phyloP scores from a whole-genome alignment of 2,888 invertebrate species.

The Stenichneumon culpator region DNA sequence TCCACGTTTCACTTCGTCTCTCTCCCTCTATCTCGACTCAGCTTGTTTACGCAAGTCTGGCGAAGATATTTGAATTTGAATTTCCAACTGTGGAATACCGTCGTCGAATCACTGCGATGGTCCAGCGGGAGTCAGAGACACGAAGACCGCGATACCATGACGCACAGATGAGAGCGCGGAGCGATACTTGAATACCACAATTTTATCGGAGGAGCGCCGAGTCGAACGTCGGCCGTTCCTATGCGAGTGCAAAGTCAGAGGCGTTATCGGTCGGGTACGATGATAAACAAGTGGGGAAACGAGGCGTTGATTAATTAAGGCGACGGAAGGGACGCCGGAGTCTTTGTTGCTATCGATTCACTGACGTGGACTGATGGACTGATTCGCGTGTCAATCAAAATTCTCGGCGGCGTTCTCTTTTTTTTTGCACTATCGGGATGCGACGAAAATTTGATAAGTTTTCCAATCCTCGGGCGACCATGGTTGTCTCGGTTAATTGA shows the following conservation, averaged over 20 bases:
- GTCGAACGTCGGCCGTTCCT: slow-evolving; percentile 36
- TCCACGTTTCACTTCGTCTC: slow-evolving; percentile 16
- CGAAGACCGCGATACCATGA: not conserved
- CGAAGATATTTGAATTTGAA: slow-evolving; percentile 78
- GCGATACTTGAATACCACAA: not conserved
- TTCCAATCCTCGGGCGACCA: not conserved
- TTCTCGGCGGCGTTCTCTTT: not conserved
- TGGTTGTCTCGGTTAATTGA: not conserved
- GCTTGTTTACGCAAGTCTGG: slow-evolving; percentile 75
- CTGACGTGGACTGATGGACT: not conserved
- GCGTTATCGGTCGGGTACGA: slow-evolving; percentile 54
- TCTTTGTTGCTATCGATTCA: slow-evolving; percentile 28
- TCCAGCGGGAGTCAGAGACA: not conserved
- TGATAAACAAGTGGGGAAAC: slow-evolving; percentile 37
- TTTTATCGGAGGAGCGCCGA: slow-evolving; percentile 25
- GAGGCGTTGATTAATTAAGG: slow-evolving; percentile 37
- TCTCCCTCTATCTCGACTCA: slow-evolving; percentile 58
- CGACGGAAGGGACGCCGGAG: not conserved
- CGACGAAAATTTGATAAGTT: not conserved
- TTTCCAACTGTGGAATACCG: slow-evolving; percentile 65
- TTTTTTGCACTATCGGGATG: not conserved
- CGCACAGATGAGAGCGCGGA: not conserved
- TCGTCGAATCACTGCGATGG: slow-evolving; percentile 15
- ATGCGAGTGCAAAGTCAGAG: slow-evolving; percentile 61
- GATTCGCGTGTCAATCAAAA: slow-evolving; percentile 2